Conservation (phyloP, 2,888 invertebrate genomes). For the Thyatira batis region DNA sequence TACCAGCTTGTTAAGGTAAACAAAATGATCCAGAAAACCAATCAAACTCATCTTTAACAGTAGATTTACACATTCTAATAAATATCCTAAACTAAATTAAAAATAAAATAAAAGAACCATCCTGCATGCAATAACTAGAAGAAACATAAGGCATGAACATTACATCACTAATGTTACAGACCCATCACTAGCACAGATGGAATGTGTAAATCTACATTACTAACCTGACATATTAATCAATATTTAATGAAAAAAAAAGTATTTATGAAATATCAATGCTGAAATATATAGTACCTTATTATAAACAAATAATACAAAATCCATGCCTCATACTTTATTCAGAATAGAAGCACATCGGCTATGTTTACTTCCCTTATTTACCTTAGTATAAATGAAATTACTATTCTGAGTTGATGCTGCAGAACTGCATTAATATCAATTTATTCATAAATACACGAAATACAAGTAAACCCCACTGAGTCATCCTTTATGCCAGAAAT, state of each 20-base stretch:
- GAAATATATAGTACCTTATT: conserved; percentile 26
- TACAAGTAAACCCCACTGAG: conserved; percentile 17
- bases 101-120: conserved; percentile 7
- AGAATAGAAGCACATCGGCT: conserved; percentile 68
- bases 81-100: conserved; percentile 11
- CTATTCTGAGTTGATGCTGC: conserved; percentile 24
- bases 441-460: too few species aligned
- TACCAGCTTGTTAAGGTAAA: conserved; percentile 86
- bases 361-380: conserved; percentile 43
- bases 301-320: conserved; percentile 35
- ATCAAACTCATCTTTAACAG: conserved; percentile 61
- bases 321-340: conserved; percentile 66
- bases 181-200: conserved; percentile 33
- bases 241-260: conserved; percentile 12
- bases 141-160: conserved; percentile 27
- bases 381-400: conserved; percentile 47
- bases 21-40: conserved; percentile 56
- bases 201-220: conserved; percentile 76
- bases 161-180: conserved; percentile 32
- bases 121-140: conserved; percentile 4
- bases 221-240: conserved; percentile 6
- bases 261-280: conserved; percentile 24
- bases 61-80: conserved; percentile 74
- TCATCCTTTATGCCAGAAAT: neutral
- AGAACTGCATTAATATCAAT: too few species aligned